Base-by-base conservation (phyloP, 2,888 invertebrate species). In the Lithophane semibrunnea region DNA sequence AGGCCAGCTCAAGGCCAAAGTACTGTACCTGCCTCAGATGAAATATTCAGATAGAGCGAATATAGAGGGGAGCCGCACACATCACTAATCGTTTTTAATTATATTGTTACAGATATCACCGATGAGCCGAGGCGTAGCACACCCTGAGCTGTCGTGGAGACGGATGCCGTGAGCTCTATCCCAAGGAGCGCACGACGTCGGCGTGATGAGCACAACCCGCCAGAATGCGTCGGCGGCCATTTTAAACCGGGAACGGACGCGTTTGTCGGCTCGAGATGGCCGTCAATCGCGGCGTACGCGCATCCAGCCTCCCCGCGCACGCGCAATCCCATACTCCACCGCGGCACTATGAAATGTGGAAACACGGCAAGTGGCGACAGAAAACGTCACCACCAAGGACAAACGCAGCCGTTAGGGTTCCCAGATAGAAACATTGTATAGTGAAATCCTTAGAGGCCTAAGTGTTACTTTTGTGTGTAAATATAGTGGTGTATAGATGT, bases 361-460 rank as follows among this genome's bases (percentile, higher is more conserved):
- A 98, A 96, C 98, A 98, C 97, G 97, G 97, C 97, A 98, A 98
- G 97, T 98, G 98, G 98, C 98, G 98, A 96, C 97, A 97, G 93
- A 96, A 97, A 96, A 93, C 95, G 93, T 95, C 95, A 94, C 94
- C 93, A 91, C 94, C 95, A 91, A 95, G 96, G 95, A 96, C 96
- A 93, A 94, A 95, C 94, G 92, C 94, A 91, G 95, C 95, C 92
- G 93, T 95, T 92, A 94, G 94, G 93, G 95, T 96, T 90, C 96
- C 96, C 90, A 96, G 96, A 96, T 96, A 96, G 95, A 94, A 90
- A 95, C 93, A 84, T 92, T 92, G 90, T 93, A 90, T 90, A 92
- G 93, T 94, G 92, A 91, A 91, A 91, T 90, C 88, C 85, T 87
- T 94, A 95, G 94, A 94, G 95, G 95, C 95, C 95, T 96, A 96